Conservation (phyloP, 1,140 invertebrate genomes). For the Drosophila ambigua region DNA sequence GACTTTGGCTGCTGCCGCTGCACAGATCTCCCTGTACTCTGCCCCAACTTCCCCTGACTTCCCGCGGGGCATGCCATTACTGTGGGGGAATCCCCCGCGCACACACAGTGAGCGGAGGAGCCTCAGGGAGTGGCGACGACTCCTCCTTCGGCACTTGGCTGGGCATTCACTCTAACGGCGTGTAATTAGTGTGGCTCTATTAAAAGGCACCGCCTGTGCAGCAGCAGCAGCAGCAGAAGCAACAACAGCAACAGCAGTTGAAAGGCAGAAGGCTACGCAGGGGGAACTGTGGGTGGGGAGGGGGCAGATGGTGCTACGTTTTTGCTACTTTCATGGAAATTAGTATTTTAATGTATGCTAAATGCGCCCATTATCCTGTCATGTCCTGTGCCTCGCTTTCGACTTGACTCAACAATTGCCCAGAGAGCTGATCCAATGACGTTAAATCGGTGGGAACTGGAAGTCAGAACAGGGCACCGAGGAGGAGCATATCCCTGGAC, state of each 20-base stretch:
- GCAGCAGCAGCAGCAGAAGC: slow-evolving; percentile 23
- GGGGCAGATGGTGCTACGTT: slow-evolving; percentile 21
- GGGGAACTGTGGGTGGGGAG: background rate
- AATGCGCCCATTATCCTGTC: slow-evolving; percentile 73
- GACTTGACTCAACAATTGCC: slow-evolving; percentile 54
- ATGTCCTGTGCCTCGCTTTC: slow-evolving; percentile 53
- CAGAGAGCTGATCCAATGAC: slow-evolving; percentile 39
- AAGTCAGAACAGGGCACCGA: slow-evolving; percentile 17
- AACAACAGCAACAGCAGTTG: slow-evolving; percentile 2
- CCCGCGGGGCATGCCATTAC: slow-evolving; percentile 7
- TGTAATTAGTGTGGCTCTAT: slow-evolving; percentile 82
- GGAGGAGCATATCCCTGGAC: too few species aligned
- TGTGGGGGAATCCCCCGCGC: slow-evolving; percentile 14
- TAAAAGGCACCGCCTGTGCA: slow-evolving; percentile 78
- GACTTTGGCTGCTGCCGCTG: slow-evolving; percentile 57
- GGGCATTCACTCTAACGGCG: slow-evolving; percentile 78
- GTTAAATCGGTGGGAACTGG: slow-evolving; percentile 15
- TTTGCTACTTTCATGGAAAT: slow-evolving; percentile 77
- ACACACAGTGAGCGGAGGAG: slow-evolving; percentile 4
- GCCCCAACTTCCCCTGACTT: background rate
- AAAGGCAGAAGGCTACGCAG: background rate
- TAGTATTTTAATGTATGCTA: slow-evolving; percentile 83
- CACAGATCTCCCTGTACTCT: background rate
- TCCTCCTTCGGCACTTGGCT: slow-evolving; percentile 56
- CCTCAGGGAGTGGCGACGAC: slow-evolving; percentile 1